These are phyloP conservation scores for Vipera ursinii DNA, from an alignment of 2,797 vertebrate genomes.

Conservation along the genomic window DNA sequence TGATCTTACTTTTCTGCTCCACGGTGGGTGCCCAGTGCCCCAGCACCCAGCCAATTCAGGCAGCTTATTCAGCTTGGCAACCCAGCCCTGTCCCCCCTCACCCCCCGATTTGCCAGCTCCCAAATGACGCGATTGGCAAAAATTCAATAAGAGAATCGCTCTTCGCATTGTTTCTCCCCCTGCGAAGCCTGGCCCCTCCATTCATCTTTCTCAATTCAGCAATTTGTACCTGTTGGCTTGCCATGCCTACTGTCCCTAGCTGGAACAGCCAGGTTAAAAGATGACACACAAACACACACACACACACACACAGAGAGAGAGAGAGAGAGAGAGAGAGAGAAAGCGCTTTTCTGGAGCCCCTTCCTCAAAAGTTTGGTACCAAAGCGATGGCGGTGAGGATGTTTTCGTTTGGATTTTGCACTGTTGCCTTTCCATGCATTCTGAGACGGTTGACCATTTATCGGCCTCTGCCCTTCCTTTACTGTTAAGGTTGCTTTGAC, in stretches of 20 bases:
- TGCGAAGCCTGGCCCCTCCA: fast-evolving
- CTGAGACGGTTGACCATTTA: neutral
- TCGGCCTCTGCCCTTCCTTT: neutral
- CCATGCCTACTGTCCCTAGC: neutral
- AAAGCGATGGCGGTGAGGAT: neutral
- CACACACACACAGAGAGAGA: too few species aligned
- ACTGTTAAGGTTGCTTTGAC: neutral
- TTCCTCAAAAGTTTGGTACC: neutral
- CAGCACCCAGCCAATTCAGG: neutral
- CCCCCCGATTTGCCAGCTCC: neutral
- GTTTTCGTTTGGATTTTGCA: neutral
- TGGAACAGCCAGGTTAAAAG: neutral
- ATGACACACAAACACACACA: too few species aligned
- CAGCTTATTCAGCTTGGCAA: neutral
- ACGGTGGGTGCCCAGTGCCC: neutral
- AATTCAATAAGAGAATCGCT: neutral
- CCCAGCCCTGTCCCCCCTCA: neutral
- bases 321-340: too few species aligned
- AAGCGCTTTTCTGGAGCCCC: neutral
- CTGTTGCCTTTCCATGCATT: neutral
- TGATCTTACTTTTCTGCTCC: neutral
- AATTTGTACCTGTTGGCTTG: neutral
- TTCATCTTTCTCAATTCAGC: neutral
- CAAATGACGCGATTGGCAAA: neutral
- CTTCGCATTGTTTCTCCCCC: neutral